These are phyloP conservation scores for Myotis myotis DNA, from an alignment of 2,797 vertebrate species.

Conservation along the genomic window DNA sequence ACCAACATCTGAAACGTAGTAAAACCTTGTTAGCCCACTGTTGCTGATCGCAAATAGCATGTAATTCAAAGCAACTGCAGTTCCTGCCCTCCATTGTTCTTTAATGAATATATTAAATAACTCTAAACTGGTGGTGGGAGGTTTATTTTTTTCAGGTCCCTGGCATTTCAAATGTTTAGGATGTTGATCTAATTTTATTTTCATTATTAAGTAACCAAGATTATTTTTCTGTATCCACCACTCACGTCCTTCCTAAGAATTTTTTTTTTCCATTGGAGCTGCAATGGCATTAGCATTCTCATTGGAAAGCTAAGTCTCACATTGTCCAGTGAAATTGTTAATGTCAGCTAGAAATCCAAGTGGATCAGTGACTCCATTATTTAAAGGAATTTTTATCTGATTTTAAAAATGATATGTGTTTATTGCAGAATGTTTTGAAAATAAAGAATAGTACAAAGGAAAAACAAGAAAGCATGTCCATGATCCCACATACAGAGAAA, in stretches of 20 bases:
- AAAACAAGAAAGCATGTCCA: neutral
- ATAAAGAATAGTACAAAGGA: neutral
- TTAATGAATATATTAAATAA: slow-evolving; percentile 60
- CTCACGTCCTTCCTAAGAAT: neutral
- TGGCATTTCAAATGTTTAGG: slow-evolving; percentile 40
- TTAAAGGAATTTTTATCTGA: neutral
- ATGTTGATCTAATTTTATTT: slow-evolving; percentile 22
- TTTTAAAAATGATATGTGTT: neutral
- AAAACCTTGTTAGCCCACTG: slow-evolving; percentile 56
- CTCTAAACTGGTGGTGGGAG: neutral
- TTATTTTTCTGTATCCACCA: neutral
- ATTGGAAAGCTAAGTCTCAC: neutral
- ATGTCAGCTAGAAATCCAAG: neutral
- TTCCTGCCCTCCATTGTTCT: neutral
- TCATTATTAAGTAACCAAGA: slow-evolving; percentile 6
- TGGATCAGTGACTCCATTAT: neutral
- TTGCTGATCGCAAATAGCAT: slow-evolving; percentile 42
- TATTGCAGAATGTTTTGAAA: slow-evolving; percentile 19
- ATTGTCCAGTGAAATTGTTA: neutral
- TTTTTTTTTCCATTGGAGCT: neutral
- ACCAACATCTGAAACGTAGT: slow-evolving; percentile 52
- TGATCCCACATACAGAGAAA: neutral
- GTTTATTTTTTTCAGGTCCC: slow-evolving; percentile 16
- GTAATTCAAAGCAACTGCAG: slow-evolving; percentile 64
- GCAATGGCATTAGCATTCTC: neutral